Evolutionary conservation across 2,888 invertebrate genomes (phyloP), one percentile per base, ranked within the genome.

Genomic region (Parochlus steinenii): DNA sequence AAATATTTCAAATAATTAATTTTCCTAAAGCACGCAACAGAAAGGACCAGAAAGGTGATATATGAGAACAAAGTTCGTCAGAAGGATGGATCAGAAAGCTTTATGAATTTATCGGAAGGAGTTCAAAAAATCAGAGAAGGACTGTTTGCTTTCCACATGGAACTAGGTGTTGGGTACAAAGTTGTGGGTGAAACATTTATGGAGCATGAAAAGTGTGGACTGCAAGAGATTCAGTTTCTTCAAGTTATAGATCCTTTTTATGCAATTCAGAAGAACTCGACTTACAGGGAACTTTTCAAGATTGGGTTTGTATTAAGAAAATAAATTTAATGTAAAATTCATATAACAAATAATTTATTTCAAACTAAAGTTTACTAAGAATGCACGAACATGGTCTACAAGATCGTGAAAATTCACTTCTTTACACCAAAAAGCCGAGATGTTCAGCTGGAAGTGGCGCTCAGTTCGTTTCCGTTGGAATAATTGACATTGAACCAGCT

Each of bases 151-250:
- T 75, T 76, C 44, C 72, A 77, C 48, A 70, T 70, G 51, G 77
- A 77, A 51, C 58, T 65, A 2, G 68, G 71, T 1, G 64, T 69
- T 1, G 71, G 71, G 0, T 77, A 76, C 49, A 70, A 74, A 48
- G 56, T 75, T 18, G 67, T 77, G 1, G 67, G 68, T 12, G 71
- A 73, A 49, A 71, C 67, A 35, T 79, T 71, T 47, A 57, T 62
- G 12, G 78, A 78, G 50, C 66, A 66, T 10, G 72, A 79, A 51
- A 79, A 78, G 49, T 79, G 79, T 48, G 71, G 71, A 0, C 53
- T 79, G 15, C 66, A 68, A 37, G 76, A 75, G 48, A 74, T 79
- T 45, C 65, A 65, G 43, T 67, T 64, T 42, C 48, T 73, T 19
- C 68, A 72, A 55, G 70, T 71, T 0, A 63, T 69, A 2, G 71